These are phyloP conservation scores for Oxyruncus cristatus DNA, from an alignment of 2,113 vertebrate genomes.

Conservation along the genomic window DNA sequence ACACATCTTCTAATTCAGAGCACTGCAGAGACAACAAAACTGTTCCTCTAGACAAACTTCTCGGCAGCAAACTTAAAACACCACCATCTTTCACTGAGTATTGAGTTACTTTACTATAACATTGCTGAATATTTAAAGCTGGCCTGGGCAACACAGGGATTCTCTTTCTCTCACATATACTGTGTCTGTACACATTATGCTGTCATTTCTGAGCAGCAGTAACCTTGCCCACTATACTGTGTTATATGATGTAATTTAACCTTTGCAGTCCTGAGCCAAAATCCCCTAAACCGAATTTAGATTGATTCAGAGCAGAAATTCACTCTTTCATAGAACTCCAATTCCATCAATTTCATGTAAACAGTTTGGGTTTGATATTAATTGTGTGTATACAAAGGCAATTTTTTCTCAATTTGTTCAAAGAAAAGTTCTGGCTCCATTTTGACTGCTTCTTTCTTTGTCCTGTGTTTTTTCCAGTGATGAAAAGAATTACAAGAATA, in stretches of 20 bases:
- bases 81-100: neutral
- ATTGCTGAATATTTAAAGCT: neutral
- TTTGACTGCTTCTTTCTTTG: neutral
- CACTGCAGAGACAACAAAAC: constrained; percentile 3
- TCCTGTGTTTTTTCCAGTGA: neutral
- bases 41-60: neutral
- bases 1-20: constrained; percentile 66
- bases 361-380: neutral
- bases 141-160: neutral
- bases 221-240: neutral
- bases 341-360: neutral
- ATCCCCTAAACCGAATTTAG: neutral
- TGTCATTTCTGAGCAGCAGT: neutral
- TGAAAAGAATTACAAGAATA: constrained; percentile 27
- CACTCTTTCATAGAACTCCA: neutral
- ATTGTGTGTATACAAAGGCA: neutral
- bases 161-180: neutral
- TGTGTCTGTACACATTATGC: fast-evolving
- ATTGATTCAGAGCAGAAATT: neutral
- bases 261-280: neutral
- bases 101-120: neutral
- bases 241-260: neutral
- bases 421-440: neutral
- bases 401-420: neutral
- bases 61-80: neutral